Percentiles rank a stretch among this genome's conserved stretches.
phyloP scores from a whole-genome alignment of 2,797 vertebrate genomes.

The Ispidina lecontei region DNA sequence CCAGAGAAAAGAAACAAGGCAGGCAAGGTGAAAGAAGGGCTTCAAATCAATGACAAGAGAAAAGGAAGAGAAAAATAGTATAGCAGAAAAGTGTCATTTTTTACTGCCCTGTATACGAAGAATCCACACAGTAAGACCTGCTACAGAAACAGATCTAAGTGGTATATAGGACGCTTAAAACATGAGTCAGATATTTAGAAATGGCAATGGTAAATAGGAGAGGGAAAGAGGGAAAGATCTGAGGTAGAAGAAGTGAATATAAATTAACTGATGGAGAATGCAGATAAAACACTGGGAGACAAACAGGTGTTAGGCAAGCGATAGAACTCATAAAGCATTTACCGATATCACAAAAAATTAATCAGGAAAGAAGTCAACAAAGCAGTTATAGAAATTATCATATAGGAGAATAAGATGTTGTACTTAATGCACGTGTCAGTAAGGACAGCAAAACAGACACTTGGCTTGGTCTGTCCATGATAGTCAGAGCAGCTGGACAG shows the following conservation, averaged over 20 bases:
- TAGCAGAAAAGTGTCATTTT: background rate
- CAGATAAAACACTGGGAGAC: background rate
- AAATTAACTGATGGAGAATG: background rate
- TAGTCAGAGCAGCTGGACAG: background rate
- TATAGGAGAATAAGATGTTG: background rate
- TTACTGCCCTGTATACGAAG: background rate
- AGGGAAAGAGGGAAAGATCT: background rate
- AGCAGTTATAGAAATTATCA: background rate
- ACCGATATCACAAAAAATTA: background rate
- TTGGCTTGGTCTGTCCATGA: background rate
- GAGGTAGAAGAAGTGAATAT: background rate
- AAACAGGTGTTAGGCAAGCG: rapidly evolving
- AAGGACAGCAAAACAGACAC: background rate
- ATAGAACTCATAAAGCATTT: background rate
- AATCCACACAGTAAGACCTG: background rate
- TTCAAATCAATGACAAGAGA: background rate
- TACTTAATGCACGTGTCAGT: background rate
- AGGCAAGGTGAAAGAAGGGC: background rate
- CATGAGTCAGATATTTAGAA: background rate
- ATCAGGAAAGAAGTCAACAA: background rate
- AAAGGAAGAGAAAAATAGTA: background rate
- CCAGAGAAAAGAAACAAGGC: background rate
- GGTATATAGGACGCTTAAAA: background rate
- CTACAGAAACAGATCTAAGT: background rate
- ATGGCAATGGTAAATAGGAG: background rate